Conservation (phyloP, 2,113 vertebrate species). For the Zosterops japonicus region DNA sequence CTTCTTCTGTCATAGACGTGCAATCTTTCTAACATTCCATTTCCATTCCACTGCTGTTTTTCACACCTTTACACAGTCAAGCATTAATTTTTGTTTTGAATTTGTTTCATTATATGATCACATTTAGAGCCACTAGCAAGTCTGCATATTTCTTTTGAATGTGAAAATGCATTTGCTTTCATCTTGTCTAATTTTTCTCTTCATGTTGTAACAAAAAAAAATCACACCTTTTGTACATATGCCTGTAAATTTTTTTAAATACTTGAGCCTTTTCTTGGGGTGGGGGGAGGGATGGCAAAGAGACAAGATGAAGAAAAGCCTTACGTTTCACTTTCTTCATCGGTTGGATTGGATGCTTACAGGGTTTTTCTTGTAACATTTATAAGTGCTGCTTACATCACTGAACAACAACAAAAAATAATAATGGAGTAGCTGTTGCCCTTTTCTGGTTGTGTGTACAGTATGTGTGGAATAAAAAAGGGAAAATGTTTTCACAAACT, state of each 20-base stretch:
- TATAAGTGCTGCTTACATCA: constrained; percentile 99
- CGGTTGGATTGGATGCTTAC: constrained; percentile 92
- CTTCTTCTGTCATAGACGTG: constrained; percentile 92
- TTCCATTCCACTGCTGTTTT: constrained; percentile 80
- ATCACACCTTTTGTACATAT: constrained; percentile 95
- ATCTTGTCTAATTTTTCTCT: constrained; percentile 81
- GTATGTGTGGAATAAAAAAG: constrained; percentile 90
- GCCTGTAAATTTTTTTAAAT: constrained; percentile 99
- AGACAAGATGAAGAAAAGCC: constrained; percentile 99
- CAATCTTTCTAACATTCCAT: constrained; percentile 99
- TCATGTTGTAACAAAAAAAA: constrained; percentile 84
- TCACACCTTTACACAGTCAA: constrained; percentile 77
- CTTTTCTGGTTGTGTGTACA: constrained; percentile 85
- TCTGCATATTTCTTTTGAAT: constrained; percentile 87
- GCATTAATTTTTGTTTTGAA: constrained; percentile 77
- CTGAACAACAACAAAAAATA: constrained; percentile 85
- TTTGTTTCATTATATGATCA: constrained; percentile 75
- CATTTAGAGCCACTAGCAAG: constrained; percentile 92
- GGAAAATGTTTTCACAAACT: constrained; percentile 84
- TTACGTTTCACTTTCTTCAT: constrained; percentile 99
- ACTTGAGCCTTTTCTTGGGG: constrained; percentile 97
- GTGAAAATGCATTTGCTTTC: constrained; percentile 87
- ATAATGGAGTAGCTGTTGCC: constrained; percentile 92
- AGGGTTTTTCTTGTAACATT: constrained; percentile 99
- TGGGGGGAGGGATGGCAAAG: constrained; percentile 76